These are phyloP conservation scores for Himalopsyche tibetana DNA, from an alignment of 2,888 invertebrate species.

Conservation along the genomic window DNA sequence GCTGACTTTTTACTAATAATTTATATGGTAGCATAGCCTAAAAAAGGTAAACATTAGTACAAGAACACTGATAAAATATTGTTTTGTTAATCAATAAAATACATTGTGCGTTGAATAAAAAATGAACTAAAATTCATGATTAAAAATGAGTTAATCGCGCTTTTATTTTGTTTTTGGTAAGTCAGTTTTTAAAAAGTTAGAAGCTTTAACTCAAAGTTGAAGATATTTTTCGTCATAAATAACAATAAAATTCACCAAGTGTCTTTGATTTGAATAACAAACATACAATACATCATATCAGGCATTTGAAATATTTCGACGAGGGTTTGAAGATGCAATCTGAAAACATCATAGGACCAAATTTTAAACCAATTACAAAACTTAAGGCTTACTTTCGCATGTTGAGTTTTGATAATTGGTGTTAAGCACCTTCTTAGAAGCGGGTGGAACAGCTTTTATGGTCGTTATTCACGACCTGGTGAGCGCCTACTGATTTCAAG, in stretches of 20 bases:
- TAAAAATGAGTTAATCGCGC: no score
- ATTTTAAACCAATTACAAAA: constrained; percentile 25
- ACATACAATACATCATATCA: background rate
- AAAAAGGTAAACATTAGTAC: no score
- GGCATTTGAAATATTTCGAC: constrained; percentile 21
- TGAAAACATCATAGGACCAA: background rate
- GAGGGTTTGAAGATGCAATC: constrained; percentile 22
- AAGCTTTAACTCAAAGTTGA: no score
- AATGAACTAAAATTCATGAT: no score
- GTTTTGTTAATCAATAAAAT: no score
- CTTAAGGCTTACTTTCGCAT: constrained; percentile 28
- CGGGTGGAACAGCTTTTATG: background rate
- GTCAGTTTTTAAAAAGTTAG: no score
- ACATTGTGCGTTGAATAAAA: no score
- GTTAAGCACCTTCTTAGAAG: constrained; percentile 37
- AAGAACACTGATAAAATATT: no score
- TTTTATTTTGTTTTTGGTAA: no score
- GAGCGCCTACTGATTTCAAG: constrained; percentile 35
- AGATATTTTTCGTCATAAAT: background rate
- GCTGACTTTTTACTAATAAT: no score
- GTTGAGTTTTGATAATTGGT: constrained; percentile 32
- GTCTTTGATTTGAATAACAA: background rate
- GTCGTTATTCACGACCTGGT: constrained; percentile 33
- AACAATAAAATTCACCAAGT: background rate
- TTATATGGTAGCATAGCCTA: no score